Conservation (phyloP, 2,113 vertebrate genomes). For the Hyperopisus bebe region DNA sequence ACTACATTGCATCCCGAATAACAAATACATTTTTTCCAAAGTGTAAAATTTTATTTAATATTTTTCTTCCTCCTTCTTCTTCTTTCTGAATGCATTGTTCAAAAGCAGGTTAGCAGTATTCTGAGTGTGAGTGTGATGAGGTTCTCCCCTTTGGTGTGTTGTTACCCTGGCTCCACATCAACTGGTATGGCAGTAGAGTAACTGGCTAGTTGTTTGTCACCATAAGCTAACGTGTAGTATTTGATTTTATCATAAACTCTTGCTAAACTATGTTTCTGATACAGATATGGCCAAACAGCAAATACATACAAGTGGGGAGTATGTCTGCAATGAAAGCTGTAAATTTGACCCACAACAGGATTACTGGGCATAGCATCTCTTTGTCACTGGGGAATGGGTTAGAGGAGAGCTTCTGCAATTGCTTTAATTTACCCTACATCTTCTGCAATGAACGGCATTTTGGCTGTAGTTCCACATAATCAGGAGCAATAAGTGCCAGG, state of each 20-base stretch:
- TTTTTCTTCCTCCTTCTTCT: background rate
- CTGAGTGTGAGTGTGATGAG: background rate
- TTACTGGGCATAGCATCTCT: background rate
- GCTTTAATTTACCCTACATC: background rate
- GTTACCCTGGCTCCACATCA: background rate
- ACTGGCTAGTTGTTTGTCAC: background rate
- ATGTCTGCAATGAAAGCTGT: background rate
- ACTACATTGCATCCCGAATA: background rate
- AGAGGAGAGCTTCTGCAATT: background rate
- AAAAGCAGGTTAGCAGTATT: background rate
- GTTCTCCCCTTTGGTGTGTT: background rate
- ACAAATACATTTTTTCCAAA: background rate
- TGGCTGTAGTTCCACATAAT: background rate
- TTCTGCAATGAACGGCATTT: conserved; percentile 3
- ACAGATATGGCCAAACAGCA: background rate
- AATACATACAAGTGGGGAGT: background rate
- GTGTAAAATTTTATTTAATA: background rate
- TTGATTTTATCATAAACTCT: background rate
- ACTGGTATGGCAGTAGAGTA: background rate
- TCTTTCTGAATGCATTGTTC: background rate
- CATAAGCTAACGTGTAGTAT: background rate
- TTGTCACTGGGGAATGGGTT: background rate
- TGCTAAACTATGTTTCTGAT: background rate
- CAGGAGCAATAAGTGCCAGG: background rate
- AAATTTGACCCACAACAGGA: background rate